Evolutionary conservation across 2,113 vertebrate species (phyloP).

Genomic region (Pluvianellus socialis): DNA sequence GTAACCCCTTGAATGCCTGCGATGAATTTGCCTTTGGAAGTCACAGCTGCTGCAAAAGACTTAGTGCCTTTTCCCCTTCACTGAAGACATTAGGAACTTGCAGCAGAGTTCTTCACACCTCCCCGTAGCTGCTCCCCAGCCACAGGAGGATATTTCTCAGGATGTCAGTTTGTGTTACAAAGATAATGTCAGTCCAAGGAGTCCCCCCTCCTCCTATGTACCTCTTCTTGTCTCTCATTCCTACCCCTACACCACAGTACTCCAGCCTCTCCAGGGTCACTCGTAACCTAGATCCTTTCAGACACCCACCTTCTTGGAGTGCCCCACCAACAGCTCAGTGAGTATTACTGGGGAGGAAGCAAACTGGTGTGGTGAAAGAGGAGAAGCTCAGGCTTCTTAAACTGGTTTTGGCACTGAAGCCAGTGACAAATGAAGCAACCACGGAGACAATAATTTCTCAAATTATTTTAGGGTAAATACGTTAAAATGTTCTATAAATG

Average conservation of each 20-base stretch:
- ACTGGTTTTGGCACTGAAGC: background rate
- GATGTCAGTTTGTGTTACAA: background rate
- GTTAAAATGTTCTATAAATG: background rate
- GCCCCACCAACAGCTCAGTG: background rate
- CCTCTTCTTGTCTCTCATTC: background rate
- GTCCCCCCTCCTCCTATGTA: background rate
- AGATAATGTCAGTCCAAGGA: background rate
- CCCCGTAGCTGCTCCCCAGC: background rate
- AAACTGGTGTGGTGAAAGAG: background rate
- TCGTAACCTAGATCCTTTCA: background rate
- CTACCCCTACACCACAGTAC: background rate
- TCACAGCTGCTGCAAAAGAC: background rate
- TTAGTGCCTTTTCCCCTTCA: background rate
- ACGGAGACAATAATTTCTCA: background rate
- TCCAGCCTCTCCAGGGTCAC: background rate
- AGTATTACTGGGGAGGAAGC: background rate
- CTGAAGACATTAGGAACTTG: background rate
- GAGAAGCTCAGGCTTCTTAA: background rate
- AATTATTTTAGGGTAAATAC: background rate
- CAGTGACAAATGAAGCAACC: background rate
- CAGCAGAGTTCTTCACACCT: background rate
- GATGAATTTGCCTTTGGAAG: background rate
- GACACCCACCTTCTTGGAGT: background rate
- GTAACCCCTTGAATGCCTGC: background rate
- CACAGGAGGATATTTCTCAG: background rate